Conservation (phyloP, 1,140 invertebrate genomes). For the Radopholus similis region DNA sequence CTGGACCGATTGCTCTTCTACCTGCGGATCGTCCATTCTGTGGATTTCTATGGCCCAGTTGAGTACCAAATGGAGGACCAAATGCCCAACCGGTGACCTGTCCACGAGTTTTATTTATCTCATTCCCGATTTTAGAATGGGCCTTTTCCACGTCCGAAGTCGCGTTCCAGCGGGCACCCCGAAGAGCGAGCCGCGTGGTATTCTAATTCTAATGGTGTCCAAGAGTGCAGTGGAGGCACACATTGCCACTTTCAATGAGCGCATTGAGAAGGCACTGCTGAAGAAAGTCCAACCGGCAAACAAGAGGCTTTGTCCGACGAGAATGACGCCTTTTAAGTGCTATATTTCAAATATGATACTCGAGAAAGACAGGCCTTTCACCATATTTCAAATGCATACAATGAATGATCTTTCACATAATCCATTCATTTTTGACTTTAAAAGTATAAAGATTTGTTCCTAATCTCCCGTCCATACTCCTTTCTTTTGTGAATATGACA, state of each 20-base stretch:
- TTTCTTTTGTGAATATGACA: too few species aligned
- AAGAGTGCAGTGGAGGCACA: constrained; percentile 68
- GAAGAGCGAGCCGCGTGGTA: constrained; percentile 59
- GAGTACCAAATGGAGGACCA: constrained; percentile 99
- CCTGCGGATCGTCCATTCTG: constrained; percentile 90
- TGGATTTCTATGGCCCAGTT: constrained; percentile 97
- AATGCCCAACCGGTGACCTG: constrained; percentile 81
- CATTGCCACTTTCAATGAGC: constrained; percentile 75
- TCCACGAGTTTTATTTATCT: background rate
- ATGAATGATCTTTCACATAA: too few species aligned
- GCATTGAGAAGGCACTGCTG: constrained; percentile 82
- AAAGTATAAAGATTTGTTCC: too few species aligned
- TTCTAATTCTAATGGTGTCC: constrained; percentile 37
- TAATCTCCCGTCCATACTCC: too few species aligned
- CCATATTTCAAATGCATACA: too few species aligned
- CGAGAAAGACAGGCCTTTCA: too few species aligned
- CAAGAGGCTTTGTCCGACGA: constrained; percentile 98
- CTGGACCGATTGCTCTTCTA: constrained; percentile 81
- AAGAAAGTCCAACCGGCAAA: constrained; percentile 72
- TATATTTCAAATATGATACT: too few species aligned
- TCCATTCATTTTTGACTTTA: too few species aligned
- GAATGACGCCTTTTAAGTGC: too few species aligned
- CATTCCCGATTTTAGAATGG: constrained; percentile 59
- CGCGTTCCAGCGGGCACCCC: constrained; percentile 69
- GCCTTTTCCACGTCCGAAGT: constrained; percentile 92